These are phyloP conservation scores for Andrena camellia DNA, from an alignment of 2,888 invertebrate genomes.

Conservation along the genomic window DNA sequence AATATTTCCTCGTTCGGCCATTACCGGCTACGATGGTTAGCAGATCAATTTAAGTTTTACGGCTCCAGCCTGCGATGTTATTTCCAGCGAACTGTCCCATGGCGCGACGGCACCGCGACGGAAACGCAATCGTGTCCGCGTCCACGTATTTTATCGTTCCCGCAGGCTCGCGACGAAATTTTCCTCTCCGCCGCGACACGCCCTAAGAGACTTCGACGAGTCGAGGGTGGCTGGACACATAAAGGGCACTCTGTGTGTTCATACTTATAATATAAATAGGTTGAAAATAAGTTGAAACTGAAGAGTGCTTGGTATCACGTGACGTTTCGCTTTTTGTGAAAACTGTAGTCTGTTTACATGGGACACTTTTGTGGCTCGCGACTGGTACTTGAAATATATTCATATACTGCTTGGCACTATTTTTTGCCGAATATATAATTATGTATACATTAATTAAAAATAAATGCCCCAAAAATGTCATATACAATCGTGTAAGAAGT, in stretches of 20 bases:
- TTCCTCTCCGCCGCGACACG: slow-evolving; percentile 26
- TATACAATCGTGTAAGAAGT: too few species aligned
- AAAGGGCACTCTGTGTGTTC: too few species aligned
- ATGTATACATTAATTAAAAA: too few species aligned
- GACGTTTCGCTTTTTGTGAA: too few species aligned
- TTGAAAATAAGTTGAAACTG: not conserved
- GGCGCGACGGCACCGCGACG: slow-evolving; percentile 20
- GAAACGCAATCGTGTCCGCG: slow-evolving; percentile 29
- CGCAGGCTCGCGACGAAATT: slow-evolving; percentile 41
- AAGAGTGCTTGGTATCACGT: too few species aligned
- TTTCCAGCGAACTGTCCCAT: slow-evolving; percentile 15
- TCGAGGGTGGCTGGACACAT: not conserved
- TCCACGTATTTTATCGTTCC: slow-evolving; percentile 55
- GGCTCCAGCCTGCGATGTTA: slow-evolving; percentile 9
- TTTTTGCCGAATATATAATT: too few species aligned
- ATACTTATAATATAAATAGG: too few species aligned
- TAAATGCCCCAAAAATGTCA: too few species aligned
- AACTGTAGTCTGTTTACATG: too few species aligned
- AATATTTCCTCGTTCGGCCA: slow-evolving; percentile 51
- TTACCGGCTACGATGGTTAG: slow-evolving; percentile 52
- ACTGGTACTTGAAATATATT: too few species aligned
- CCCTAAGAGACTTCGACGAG: slow-evolving; percentile 30
- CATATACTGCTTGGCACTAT: too few species aligned
- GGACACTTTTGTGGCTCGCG: too few species aligned
- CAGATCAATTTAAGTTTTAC: slow-evolving; percentile 65